phyloP scores from a whole-genome alignment of 2,888 invertebrate species.

The Incurvaria masculella region DNA sequence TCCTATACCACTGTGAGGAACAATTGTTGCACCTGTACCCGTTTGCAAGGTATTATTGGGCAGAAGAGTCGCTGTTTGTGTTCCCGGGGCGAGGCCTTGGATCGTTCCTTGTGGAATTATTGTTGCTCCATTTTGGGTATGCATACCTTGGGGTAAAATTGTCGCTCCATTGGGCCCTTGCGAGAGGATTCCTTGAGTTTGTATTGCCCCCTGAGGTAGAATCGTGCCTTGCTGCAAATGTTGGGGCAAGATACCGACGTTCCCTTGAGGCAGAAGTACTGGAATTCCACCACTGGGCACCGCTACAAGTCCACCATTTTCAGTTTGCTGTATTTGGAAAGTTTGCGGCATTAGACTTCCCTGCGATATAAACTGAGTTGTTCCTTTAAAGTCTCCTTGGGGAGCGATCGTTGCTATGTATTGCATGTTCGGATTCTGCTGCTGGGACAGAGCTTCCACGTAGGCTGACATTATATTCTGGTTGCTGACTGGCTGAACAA shows the following conservation, averaged over 20 bases:
- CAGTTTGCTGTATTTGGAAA: slow-evolving; percentile 59
- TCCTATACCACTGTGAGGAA: slow-evolving; percentile 47
- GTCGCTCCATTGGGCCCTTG: slow-evolving; percentile 57
- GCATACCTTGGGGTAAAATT: slow-evolving; percentile 58
- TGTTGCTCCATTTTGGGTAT: slow-evolving; percentile 58
- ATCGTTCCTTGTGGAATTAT: slow-evolving; percentile 59
- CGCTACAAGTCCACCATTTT: slow-evolving; percentile 57
- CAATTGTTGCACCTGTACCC: slow-evolving; percentile 35
- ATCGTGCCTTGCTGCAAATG: slow-evolving; percentile 53
- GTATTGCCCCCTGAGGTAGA: slow-evolving; percentile 57
- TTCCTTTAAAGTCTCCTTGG: slow-evolving; percentile 56
- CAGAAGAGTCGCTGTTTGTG: slow-evolving; percentile 39
- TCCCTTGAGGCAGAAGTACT: slow-evolving; percentile 50
- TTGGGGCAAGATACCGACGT: slow-evolving; percentile 50
- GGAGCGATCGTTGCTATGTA: slow-evolving; percentile 71
- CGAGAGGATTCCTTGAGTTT: slow-evolving; percentile 49
- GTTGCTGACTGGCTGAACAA: slow-evolving; percentile 63
- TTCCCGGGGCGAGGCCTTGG: slow-evolving; percentile 40
- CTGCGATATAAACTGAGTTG: slow-evolving; percentile 55
- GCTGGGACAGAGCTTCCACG: slow-evolving; percentile 67
- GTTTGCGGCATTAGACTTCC: slow-evolving; percentile 56
- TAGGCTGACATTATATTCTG: slow-evolving; percentile 62
- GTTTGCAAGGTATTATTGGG: slow-evolving; percentile 42
- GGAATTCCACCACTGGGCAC: slow-evolving; percentile 60
- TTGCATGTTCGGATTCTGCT: slow-evolving; percentile 69